A percentile compares a stretch with the other conserved stretches of the same genome.
Conservation (phyloP, 1,140 invertebrate genomes). For the Papilio machaon region DNA sequence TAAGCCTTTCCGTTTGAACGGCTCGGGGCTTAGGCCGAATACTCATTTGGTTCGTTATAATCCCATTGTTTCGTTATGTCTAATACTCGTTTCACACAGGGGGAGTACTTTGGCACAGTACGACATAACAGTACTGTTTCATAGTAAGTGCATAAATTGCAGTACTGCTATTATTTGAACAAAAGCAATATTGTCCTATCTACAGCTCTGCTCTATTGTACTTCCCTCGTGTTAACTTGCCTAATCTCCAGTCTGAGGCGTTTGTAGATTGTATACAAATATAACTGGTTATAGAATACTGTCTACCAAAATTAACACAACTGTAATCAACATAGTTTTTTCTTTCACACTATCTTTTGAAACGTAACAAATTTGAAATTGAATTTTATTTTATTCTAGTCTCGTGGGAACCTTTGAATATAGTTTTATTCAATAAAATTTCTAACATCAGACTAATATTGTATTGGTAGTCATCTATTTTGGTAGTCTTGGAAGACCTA, state of each 20-base stretch:
- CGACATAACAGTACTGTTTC: background rate
- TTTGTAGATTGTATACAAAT: background rate
- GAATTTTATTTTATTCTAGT: background rate
- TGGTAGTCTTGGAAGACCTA: too few relatives aligned
- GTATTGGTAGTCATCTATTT: too few relatives aligned
- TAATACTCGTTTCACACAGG: background rate
- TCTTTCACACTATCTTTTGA: background rate
- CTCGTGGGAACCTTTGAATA: background rate
- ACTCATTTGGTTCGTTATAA: constrained; percentile 25
- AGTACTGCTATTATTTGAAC: background rate
- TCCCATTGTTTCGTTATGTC: background rate
- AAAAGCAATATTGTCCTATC: background rate
- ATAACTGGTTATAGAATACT: background rate
- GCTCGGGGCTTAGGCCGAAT: background rate
- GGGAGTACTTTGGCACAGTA: background rate
- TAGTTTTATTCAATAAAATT: background rate
- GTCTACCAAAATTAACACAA: background rate
- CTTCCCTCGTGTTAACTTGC: background rate
- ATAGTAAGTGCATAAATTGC: background rate
- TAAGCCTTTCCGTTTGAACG: constrained; percentile 3
- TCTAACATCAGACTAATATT: too few relatives aligned
- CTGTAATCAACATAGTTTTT: background rate
- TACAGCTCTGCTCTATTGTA: background rate
- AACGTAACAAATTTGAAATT: background rate
- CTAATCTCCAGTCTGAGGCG: background rate